Evolutionary conservation across 2,113 vertebrate species (phyloP).

Genomic region (Psophia crepitans): DNA sequence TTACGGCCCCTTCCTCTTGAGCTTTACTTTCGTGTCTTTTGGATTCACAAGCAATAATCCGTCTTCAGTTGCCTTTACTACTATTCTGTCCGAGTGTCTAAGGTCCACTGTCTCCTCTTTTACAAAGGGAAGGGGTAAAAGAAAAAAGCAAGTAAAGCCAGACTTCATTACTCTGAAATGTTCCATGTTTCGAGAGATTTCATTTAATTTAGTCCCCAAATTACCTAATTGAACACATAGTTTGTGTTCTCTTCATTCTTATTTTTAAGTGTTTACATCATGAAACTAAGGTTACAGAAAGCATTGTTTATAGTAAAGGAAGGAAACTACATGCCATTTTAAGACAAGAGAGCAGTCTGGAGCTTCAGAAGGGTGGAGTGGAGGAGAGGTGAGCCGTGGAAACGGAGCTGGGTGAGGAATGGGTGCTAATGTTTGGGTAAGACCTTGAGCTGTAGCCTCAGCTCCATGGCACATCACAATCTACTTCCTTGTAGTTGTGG

Average conservation of each 20-base stretch:
- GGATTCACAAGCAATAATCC: neutral
- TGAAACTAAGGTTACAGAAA: conserved; percentile 47
- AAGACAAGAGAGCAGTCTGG: neutral
- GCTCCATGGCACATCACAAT: fast-evolving
- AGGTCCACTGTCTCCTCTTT: neutral
- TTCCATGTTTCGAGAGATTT: neutral
- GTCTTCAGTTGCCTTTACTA: neutral
- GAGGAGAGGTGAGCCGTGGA: neutral
- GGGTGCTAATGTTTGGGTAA: neutral
- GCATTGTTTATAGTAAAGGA: conserved; percentile 56
- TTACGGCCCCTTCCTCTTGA: neutral
- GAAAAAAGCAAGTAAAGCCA: neutral
- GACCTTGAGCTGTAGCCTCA: neutral
- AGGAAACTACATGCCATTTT: conserved; percentile 41
- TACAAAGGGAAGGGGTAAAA: neutral
- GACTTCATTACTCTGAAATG: neutral
- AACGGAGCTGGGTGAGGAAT: neutral
- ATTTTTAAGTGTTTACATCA: conserved; percentile 55
- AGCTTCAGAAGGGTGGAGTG: conserved; percentile 2
- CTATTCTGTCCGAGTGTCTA: neutral
- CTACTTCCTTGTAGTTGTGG: neutral
- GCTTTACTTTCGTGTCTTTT: neutral
- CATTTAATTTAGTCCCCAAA: conserved; percentile 24
- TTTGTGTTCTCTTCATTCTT: conserved; percentile 28
- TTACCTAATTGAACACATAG: conserved; percentile 19